Evolutionary conservation across 2,888 invertebrate genomes (phyloP), one percentile per base, ranked within the genome.

Genomic region (Cybosia mesomella): DNA sequence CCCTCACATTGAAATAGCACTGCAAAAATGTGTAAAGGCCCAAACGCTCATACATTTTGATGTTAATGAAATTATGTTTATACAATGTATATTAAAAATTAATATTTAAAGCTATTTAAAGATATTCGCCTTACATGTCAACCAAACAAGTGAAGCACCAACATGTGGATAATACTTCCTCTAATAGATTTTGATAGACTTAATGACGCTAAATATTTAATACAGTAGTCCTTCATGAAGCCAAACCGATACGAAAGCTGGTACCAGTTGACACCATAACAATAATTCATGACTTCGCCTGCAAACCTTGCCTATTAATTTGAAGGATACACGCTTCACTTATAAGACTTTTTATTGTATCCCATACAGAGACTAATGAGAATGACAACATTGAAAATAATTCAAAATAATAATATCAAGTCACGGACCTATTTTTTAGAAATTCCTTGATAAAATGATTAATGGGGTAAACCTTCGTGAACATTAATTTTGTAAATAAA

Each of bases 221-320:
- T 53, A 22, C 22, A 58, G 15, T 13, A 24, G 49, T 28, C 32
- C 53, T 22, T 59, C 22, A 22, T 21, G 49, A 65, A 39, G 28
- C 28, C 28, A 13, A 21, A 15, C 24, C 7, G 21, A 32, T 60
- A 66, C 66, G 60, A 43, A 53, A 32, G 21, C 66, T 60, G 66
- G 66, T 43, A 60, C 60, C 28, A 66, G 54, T 55, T 10, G 60
- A 55, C 66, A 66, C 55, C 36, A 39, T 36, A 39, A 54, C 54
- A 9, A 66, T 66, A 43, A 55, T 55, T 66, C 22, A 22, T 24
- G 5, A 11, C 18, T 22, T n/a, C 18, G 36, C 8, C 28, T 43
- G 60, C n/a, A 13, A 8, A 36, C 18, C n/a, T 39, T 62, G 15
- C 28, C 22, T 57, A 43, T 64, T 58, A 39, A 57, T 28, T 64